phyloP scores from a whole-genome alignment of 1,140 invertebrate genomes.

The Lanistes nyassanus region DNA sequence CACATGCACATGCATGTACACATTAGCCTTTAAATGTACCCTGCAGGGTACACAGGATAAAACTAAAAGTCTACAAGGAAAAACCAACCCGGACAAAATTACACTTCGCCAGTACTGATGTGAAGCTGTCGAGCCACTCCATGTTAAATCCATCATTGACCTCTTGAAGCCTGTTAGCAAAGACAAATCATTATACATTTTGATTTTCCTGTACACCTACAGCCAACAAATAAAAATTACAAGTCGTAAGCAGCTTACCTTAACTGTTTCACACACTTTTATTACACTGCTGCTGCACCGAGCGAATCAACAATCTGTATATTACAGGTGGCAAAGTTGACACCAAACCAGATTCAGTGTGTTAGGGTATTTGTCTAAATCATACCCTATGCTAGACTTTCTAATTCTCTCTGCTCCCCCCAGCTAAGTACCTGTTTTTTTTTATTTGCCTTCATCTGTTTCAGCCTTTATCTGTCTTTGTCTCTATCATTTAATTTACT shows the following conservation, averaged over 20 bases:
- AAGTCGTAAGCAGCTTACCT: too few relatives aligned
- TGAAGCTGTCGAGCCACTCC: slow-evolving; percentile 9
- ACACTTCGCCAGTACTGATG: background rate
- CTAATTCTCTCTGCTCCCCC: too few relatives aligned
- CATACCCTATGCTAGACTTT: too few relatives aligned
- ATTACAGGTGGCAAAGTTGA: background rate
- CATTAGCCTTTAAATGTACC: background rate
- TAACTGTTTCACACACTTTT: background rate
- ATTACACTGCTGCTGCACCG: too few relatives aligned
- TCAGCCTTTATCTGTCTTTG: too few relatives aligned
- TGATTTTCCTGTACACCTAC: background rate
- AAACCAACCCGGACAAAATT: slow-evolving; percentile 15
- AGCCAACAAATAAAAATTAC: too few relatives aligned
- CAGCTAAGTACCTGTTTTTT: too few relatives aligned
- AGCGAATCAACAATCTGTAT: background rate
- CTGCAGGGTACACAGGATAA: background rate
- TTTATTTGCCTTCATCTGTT: too few relatives aligned
- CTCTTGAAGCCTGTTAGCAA: slow-evolving; percentile 7
- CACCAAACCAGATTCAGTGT: too few relatives aligned
- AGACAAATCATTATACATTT: background rate
- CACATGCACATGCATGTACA: background rate
- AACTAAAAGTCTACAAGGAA: background rate
- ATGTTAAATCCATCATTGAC: background rate
- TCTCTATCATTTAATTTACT: background rate
- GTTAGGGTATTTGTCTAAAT: too few relatives aligned